Evolutionary conservation across 2,888 invertebrate genomes (phyloP), one percentile per base, ranked within the genome.

Genomic region (Eupithecia abbreviata): DNA sequence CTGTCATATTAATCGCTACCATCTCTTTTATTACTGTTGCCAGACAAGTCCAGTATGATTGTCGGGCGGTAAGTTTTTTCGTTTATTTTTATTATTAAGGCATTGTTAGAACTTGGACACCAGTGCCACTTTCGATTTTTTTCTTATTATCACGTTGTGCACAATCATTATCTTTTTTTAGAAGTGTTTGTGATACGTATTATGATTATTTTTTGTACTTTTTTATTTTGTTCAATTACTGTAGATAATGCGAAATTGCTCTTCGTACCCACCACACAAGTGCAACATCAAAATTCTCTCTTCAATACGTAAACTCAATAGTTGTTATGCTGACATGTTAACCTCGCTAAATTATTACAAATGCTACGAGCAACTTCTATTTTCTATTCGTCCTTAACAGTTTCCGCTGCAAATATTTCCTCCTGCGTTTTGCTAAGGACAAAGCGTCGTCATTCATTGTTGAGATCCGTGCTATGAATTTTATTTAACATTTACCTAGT

Each of bases 31-130:
- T 89, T 3, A 83, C 90, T 2, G 89, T 94, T 13, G 84, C 83
- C 9, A 89, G 85, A 82, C 94, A 94, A 84, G 90, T 90, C 45
- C 93, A 94, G 77, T 93, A 90, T 77, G 93, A 92, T 77, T 73
- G 88, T 15, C 66, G 84, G 41, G 86, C 80, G 84, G 90, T 91
- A 84, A 88, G 87, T 77, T n/a, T n/a, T n/a, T n/a, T n/a, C 58
- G 10, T 58, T 58, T 18, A 7, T 55, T 55, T 49, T 51, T 51
- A 47, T 10, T 47, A 47, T 10, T 47, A 47, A 47, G 47, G 10
- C 47, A 45, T 7, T 45, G 30, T 30, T 30, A 6, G 45, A 1
- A 6, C 45, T 45, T 7, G 6, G 30, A 30, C 45, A 45, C 45
- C 0, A 45, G 45, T 7, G 6, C 45, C 45, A 45, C 43, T 43